Base-by-base conservation (phyloP, 2,888 invertebrate genomes). In the Cordilura impudica region DNA sequence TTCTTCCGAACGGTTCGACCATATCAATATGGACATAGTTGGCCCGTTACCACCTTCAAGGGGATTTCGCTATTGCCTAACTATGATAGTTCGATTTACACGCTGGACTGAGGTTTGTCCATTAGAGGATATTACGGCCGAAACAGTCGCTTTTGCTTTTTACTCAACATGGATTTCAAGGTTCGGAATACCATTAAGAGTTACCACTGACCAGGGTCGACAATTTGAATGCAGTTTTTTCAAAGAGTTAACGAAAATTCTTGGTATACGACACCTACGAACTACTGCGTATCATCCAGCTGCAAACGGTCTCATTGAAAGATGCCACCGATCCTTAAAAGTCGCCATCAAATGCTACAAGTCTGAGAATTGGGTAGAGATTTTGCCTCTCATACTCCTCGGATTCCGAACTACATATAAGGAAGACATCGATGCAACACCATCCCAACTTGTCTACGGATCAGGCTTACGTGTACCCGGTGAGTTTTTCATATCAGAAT, bases 221-320 rank as follows among this genome's bases (percentile, higher is more conserved):
- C 76, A 79, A 18, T 77, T 81, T 12, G 76, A 74, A 31, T 70
- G 74, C n/a, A 51, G 35, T 12, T 18, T 80, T 35, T 77, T 77
- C n/a, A 73, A 45, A 16, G 80, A 65, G 18, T 21, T 79, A n/a
- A 67, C 66, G 1, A 63, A 39, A 21, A 12, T 76, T 14, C 49
- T 69, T 1, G 77, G 80, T 12, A 71, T 66, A 2, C 43, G 61
- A 51, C 66, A 71, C 43, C 21, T 54, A 6, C 65, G 54, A 47
- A 71, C 70, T 14, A 78, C 65, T 5, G 66, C 75, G 4, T 76
- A 79, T n/a, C 76, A 71, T 43, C 56, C 63, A 10, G 58, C 58
- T 5, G 14, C 53, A 6, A 61, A 31, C 10, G 31, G 47, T 0
- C 12, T 56, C 8, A 60, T 70, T 1, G 60, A 70, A 51, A 10